These are phyloP conservation scores for Bactericera cockerelli DNA, from an alignment of 1,140 invertebrate species.

Conservation along the genomic window DNA sequence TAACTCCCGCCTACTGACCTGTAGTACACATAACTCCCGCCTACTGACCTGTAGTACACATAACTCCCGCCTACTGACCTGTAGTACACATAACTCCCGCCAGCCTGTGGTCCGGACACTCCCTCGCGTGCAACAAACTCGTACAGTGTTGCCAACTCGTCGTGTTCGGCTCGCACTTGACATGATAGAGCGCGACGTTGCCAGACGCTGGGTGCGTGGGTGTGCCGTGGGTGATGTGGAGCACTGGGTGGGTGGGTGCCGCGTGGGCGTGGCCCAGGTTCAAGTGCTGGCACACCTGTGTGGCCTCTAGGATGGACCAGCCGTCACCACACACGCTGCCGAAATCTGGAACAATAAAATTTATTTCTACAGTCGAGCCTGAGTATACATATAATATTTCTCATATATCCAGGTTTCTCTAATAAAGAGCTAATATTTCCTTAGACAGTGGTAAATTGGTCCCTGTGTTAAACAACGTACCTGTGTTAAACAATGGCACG, in stretches of 20 bases:
- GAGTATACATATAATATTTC: no score
- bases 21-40: no score
- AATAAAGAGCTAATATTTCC: no score
- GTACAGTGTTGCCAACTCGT: conserved; percentile 48
- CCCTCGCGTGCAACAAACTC: not conserved
- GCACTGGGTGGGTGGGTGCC: conserved; percentile 42
- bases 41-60: no score
- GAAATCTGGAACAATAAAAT: conserved; percentile 47
- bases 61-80: no score
- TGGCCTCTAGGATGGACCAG: conserved; percentile 71
- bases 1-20: no score
- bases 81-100: conserved; percentile 55
- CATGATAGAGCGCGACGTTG: conserved; percentile 40
- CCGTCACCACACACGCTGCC: conserved; percentile 76
- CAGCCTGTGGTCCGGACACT: conserved; percentile 45
- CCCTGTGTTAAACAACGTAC: no score
- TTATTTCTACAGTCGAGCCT: no score
- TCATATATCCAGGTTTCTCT: no score
- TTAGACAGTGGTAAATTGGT: no score
- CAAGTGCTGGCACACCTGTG: conserved; percentile 62
- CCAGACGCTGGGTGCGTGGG: not conserved
- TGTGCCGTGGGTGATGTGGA: no score
- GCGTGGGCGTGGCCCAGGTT: conserved; percentile 52
- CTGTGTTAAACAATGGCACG: no score
- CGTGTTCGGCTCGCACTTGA: conserved; percentile 64